These are phyloP conservation scores for Sycobia sp. DNA, from an alignment of 1,140 invertebrate species.

Conservation along the genomic window DNA sequence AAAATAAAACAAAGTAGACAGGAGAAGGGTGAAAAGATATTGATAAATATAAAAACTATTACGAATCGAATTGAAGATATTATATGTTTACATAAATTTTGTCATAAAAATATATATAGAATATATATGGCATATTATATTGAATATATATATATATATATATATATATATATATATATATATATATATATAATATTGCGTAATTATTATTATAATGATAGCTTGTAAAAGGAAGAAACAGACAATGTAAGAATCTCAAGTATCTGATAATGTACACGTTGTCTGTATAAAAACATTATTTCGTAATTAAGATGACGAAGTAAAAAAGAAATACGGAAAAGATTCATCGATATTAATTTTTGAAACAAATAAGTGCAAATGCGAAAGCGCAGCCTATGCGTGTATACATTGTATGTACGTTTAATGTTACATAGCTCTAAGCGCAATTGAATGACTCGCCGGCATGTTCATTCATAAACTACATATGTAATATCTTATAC, in stretches of 20 bases:
- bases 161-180: no score
- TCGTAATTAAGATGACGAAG: slow-evolving; percentile 1
- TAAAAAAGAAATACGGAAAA: slow-evolving; percentile 10
- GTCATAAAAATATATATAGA: slow-evolving; percentile 27
- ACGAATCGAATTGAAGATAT: slow-evolving; percentile 28
- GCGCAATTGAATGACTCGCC: slow-evolving; percentile 33
- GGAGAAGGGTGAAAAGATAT: slow-evolving; percentile 10
- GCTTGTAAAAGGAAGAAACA: slow-evolving; percentile 21
- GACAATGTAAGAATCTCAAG: slow-evolving; percentile 33
- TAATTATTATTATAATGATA: slow-evolving; percentile 23
- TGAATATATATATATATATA: slow-evolving; percentile 35
- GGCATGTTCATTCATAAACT: slow-evolving; percentile 32
- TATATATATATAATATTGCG: no score
- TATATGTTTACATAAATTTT: slow-evolving; percentile 32
- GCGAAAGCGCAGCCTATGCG: slow-evolving; percentile 44
- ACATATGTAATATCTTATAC: slow-evolving; percentile 20
- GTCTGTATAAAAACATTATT: slow-evolving; percentile 18
- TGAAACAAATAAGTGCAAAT: slow-evolving; percentile 35
- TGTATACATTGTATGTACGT: slow-evolving; percentile 39
- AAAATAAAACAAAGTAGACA: slow-evolving; percentile 24
- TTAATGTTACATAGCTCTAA: slow-evolving; percentile 33
- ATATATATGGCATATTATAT: slow-evolving; percentile 27
- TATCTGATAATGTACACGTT: slow-evolving; percentile 27
- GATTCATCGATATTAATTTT: slow-evolving; percentile 27
- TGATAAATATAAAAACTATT: slow-evolving; percentile 32